Base-by-base conservation (phyloP, 1,140 invertebrate species). In the Ladona fulva region DNA sequence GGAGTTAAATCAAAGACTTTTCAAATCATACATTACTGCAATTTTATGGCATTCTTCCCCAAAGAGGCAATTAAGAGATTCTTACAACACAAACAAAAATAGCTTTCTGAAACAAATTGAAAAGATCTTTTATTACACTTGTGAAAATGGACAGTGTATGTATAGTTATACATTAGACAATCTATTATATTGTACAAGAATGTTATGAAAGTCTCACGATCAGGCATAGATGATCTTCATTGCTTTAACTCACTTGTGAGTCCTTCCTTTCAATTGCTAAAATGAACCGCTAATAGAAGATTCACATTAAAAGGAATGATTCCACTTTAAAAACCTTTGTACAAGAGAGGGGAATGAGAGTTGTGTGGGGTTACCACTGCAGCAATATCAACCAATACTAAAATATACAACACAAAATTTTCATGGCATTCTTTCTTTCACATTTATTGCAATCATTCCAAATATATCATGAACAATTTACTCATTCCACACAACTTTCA, bases 111-210 rank as follows among this genome's bases (percentile, higher is more conserved):
- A 66, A 66, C 52, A 66, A 66, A 66, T 66, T 16, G 52, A 66
- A 66, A 66, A 66, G 52, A 66, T 66, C 52, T 66, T 66, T 66
- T 66, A 66, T 66, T 66, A 66, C 52, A 66, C 52, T 66, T 66
- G 52, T 66, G 52, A 66, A 66, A 66, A 66, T 66, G 52, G 52
- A 66, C 52, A 66, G 52, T 66, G 1, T 66, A 66, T 66, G 52
- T 66, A 66, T 66, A 66, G 52, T 6, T 66, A 66, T 66, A 66
- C 52, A 66, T 66, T 6, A 66, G 52, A 66, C 52, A 66, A 66
- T 66, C 52, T 66, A 66, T 66, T 19, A 66, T 66, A 66, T 66
- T 66, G 52, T 66, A 66, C 52, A 66, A 66, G 52, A 66, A 66
- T 66, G 52, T 66, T 66, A 19, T 66, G 52, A 66, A 66, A 22